A percentile compares a stretch with the other conserved stretches of the same genome.
Evolutionary conservation across 2,888 invertebrate genomes (phyloP).

Genomic region (Endomychus coccineus): DNA sequence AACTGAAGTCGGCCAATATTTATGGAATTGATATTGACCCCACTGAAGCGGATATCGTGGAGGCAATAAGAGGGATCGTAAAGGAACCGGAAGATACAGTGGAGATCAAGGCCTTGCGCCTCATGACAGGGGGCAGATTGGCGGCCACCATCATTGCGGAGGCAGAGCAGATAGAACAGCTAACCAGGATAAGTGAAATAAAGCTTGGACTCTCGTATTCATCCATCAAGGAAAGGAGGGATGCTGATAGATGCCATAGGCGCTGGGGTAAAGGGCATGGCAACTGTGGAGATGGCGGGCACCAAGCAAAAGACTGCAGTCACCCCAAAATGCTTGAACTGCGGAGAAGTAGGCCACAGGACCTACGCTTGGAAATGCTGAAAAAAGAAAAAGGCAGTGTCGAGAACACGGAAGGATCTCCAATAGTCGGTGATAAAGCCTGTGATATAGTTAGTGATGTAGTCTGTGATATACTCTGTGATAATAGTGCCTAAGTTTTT

Average conservation of each 20-base stretch:
- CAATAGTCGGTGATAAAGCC: no score
- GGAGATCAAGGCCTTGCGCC: constrained; percentile 2
- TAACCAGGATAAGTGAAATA: neutral
- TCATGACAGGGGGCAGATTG: constrained; percentile 1
- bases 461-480: no score
- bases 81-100: neutral
- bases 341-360: neutral
- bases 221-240: neutral
- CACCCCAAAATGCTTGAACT: constrained; percentile 1
- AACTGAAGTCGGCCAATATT: no score
- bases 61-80: no score
- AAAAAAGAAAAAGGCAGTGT: no score
- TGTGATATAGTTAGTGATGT: no score
- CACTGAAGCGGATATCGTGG: neutral
- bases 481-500: no score
- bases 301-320: constrained; percentile 1
- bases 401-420: no score
- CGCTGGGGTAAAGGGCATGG: constrained; percentile 1
- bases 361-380: neutral
- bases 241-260: neutral
- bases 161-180: neutral
- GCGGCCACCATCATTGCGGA: neutral
- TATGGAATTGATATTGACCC: constrained; percentile 1
- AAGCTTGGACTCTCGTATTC: neutral
- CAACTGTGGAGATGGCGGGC: no score